Evolutionary conservation across 2,797 vertebrate genomes (phyloP).

Genomic region (Telmatherina bonti): DNA sequence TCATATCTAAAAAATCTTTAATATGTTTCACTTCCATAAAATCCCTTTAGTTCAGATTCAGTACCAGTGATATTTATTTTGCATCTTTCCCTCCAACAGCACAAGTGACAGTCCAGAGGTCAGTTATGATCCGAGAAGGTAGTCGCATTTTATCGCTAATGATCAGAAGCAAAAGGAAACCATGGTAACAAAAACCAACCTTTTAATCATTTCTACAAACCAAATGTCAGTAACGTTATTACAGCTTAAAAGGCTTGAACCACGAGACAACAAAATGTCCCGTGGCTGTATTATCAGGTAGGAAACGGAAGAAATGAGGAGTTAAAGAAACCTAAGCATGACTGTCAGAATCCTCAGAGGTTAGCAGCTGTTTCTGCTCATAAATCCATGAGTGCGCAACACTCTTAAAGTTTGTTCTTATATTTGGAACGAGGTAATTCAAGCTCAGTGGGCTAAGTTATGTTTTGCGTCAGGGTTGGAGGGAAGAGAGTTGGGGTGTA

Average conservation of each 20-base stretch:
- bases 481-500: slow-evolving; percentile 34
- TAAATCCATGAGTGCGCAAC: slow-evolving; percentile 47
- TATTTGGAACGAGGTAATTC: slow-evolving; percentile 81
- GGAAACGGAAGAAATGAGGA: slow-evolving; percentile 9
- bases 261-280: slow-evolving; percentile 18
- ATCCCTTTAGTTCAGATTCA: background rate
- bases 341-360: slow-evolving; percentile 65
- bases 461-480: slow-evolving; percentile 37
- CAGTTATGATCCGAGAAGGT: slow-evolving; percentile 37
- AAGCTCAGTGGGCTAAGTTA: slow-evolving; percentile 67
- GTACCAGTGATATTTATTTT: background rate
- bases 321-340: slow-evolving; percentile 39
- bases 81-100: background rate
- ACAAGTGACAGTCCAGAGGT: background rate
- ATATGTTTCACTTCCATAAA: background rate
- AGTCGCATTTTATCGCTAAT: slow-evolving; percentile 28
- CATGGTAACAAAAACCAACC: background rate
- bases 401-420: slow-evolving; percentile 66
- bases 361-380: slow-evolving; percentile 77
- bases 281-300: background rate
- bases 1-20: background rate
- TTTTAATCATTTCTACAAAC: slow-evolving; percentile 24
- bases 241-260: slow-evolving; percentile 4
- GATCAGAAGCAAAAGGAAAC: slow-evolving; percentile 24
- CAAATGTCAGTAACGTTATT: slow-evolving; percentile 39